Evolutionary conservation across 2,888 invertebrate genomes (phyloP), one percentile per base, ranked within the genome.

Genomic region (Melitaea athalia): DNA sequence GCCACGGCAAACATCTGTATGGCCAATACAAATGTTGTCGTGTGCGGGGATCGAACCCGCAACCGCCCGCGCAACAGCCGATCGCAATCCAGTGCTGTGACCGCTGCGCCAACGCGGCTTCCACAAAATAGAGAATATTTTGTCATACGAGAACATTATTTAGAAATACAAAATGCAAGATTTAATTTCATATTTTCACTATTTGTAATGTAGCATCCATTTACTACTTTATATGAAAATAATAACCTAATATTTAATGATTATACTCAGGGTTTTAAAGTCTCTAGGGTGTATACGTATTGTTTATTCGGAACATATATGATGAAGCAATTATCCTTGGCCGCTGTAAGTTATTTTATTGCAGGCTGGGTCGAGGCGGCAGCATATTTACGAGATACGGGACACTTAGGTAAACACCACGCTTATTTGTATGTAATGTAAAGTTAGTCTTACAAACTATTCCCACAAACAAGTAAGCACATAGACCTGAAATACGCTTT

Each of bases 301-400:
- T 75, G 74, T 76, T 75, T 75, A 76, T 76, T 76, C 74, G 64
- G 63, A 70, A 75, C 71, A 77, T 75, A 76, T 76, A 77, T 76
- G 75, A 79, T 79, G 80, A 78, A 78, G 79, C 81, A 81, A 81
- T 81, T 81, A 79, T 78, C 80, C 78, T 77, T 78, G 78, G 79
- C 74, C 75, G 76, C 69, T 77, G 77, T 77, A 76, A 79, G 79
- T 80, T 80, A 78, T 79, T 76, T 78, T 79, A 79, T 77, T 74
- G 78, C 76, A 72, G 77, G 70, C 70, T 75, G 75, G 78, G 78
- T 74, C 75, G 68, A 74, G 67, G 73, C 70, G 75, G 73, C 74
- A 77, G 72, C 75, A 72, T 77, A 77, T 79, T 79, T 78, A 78
- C 77, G 69, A 73, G 68, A 72, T 76, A 78, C 74, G 71, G 75